Base-by-base conservation (phyloP, 2,888 invertebrate species). In the Melinopterus prodromus region DNA sequence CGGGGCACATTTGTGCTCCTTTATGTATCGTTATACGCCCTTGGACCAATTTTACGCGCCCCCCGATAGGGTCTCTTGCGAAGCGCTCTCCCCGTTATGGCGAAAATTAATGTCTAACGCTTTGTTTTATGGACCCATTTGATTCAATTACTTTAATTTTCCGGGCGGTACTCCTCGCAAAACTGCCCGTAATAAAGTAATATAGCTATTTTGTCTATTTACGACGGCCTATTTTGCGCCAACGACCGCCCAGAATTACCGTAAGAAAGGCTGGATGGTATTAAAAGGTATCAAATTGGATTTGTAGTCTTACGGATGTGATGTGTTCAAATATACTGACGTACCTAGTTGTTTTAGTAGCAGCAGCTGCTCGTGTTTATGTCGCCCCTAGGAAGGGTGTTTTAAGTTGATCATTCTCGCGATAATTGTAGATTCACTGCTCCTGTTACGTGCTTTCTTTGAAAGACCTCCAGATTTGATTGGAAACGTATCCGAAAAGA, bases 61-160 rank as follows among this genome's bases (percentile, higher is more conserved):
- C 53, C 53, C 53, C 53, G 5, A 53, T 53, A 6, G 53, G 53
- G 53, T 53, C 53, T 53, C 53, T 53, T 53, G 53, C 53, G 53
- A 53, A 53, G 53, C 53, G 53, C 53, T 53, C 53, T 7, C 53
- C 53, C 74, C 74, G 74, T 74, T 74, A 74, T 37, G 74, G 35
- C 36, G 74, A 74, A 74, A 74, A 74, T 74, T 74, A 74, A 74
- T 74, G 74, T 37, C 74, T 37, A 35, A 37, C 74, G 74, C 37
- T 74, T 74, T 74, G 74, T 74, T 74, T 74, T 74, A 74, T 74
- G 74, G 74, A 37, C 74, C 74, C 74, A 74, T 74, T 74, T 37
- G 36, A 37, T 74, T 74, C 74, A 74, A 74, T 74, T 74, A 74
- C 36, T 74, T 74, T 74, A 74, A 74, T 74, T 74, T 53, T 53